A percentile compares a stretch with the other conserved stretches of the same genome.
Evolutionary conservation across 2,113 vertebrate species (phyloP).

Genomic region (Neolamprologus sp.): DNA sequence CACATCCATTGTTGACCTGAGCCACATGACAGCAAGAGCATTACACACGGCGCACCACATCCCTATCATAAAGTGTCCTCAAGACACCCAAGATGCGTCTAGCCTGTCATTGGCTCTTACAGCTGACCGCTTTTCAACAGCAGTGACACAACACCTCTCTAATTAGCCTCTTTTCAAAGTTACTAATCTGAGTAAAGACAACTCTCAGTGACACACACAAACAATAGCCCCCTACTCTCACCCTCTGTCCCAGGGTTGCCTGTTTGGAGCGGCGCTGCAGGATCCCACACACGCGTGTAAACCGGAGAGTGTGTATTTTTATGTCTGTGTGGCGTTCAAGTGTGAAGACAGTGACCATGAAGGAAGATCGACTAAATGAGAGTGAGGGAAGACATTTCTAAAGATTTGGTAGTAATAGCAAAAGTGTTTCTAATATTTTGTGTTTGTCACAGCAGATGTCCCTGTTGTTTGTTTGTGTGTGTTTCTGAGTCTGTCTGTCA

Average conservation of each 20-base stretch:
- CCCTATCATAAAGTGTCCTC: conserved; percentile 51
- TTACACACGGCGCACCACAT: conserved; percentile 22
- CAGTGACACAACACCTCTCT: conserved; percentile 40
- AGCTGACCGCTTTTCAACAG: conserved; percentile 31
- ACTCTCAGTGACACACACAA: neutral
- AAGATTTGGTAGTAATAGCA: neutral
- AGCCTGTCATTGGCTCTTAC: conserved; percentile 42
- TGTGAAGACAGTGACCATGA: neutral
- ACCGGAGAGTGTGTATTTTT: neutral
- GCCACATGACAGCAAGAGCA: conserved; percentile 42
- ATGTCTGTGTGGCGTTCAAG: neutral
- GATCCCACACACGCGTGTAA: neutral
- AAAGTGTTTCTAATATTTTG: neutral
- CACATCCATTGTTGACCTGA: neutral
- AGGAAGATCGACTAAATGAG: neutral
- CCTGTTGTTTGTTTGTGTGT: neutral
- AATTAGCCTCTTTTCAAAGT: conserved; percentile 56
- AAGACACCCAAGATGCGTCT: conserved; percentile 43
- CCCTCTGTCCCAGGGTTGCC: neutral
- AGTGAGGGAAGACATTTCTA: neutral
- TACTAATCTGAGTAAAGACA: conserved; percentile 46
- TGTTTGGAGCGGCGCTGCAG: neutral
- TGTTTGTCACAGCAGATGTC: neutral
- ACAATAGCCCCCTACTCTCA: neutral
- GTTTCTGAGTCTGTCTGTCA: conserved; percentile 1